Base-by-base conservation (phyloP, 2,888 invertebrate genomes). In the Agrochola lota region DNA sequence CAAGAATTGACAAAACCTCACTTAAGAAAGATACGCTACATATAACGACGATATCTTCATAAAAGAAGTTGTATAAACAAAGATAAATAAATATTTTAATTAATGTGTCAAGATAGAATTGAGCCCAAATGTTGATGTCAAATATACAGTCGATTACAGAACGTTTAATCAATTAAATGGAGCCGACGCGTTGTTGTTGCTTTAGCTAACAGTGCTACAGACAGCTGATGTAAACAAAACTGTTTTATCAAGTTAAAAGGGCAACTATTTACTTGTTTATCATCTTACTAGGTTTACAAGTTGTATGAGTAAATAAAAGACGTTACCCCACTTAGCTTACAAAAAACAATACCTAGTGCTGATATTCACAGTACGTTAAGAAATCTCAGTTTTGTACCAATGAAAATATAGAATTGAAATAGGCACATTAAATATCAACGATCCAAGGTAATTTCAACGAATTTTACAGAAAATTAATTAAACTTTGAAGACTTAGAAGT, bases 141-240 rank as follows among this genome's bases (percentile, higher is more conserved):
- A 59, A 43, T 43, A 67, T 80, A 80, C 75, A 80, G 72, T 80
- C 83, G 67, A 71, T 87, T 67, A 73, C 77, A 75, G 11, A 80
- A 70, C 60, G 59, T 76, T 80, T 86, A 87, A 79, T 87, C 85
- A 87, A 86, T 82, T 76, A 76, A 67, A 80, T 80, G 70, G 74
- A 74, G 30, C 20, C 49, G 9, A n/a, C 52, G 40, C 57, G 63
- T 49, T 87, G 82, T 82, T 78, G 82, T 82, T 78, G 73, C 30
- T 55, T 76, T n/a, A 40, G 69, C 75, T 70, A 79, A 76, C 67
- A 76, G n/a, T 49, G 11, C 43, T 57, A 12, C 20, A 78, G 72
- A 87, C 67, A 59, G 59, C 59, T 74, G 46, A 46, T 67, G 73
- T 35, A 52, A 67, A 85, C 85, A 85, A 70, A 71, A 82, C 9